These are phyloP conservation scores for Cryptotis parvus DNA, from an alignment of 2,113 vertebrate species.

Conservation along the genomic window DNA sequence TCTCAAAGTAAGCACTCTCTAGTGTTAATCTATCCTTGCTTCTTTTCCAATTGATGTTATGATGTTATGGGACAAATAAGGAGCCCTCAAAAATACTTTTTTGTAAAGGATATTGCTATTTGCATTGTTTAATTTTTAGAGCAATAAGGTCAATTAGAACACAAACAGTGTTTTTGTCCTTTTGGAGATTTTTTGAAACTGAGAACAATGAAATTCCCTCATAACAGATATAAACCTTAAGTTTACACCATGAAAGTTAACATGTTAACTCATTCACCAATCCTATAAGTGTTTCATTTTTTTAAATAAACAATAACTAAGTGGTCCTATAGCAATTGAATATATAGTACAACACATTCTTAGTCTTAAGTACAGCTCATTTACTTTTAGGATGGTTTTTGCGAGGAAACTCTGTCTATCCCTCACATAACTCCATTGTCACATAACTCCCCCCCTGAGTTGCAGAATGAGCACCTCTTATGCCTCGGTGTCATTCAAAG, in stretches of 20 bases:
- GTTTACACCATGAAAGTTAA: slow-evolving; percentile 19
- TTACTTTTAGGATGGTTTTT: slow-evolving; percentile 29
- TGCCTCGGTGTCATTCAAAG: slow-evolving; percentile 73
- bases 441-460: no score
- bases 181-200: neutral
- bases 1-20: slow-evolving; percentile 81
- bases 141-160: no score
- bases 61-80: slow-evolving; percentile 39
- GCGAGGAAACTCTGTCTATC: no score
- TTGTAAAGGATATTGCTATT: neutral
- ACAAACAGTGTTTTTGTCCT: no score
- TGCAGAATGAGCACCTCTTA: no score
- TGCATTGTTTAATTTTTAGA: neutral
- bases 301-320: neutral
- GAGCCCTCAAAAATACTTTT: neutral
- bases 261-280: slow-evolving; percentile 46
- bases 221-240: neutral
- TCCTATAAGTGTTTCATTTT: neutral
- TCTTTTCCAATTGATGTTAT: slow-evolving; percentile 44
- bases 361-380: slow-evolving; percentile 38
- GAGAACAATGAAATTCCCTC: neutral
- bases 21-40: neutral
- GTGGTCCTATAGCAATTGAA: neutral
- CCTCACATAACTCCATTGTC: no score
- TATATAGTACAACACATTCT: neutral